Conservation (phyloP, 2,888 invertebrate genomes). For the Agrotis clavis region DNA sequence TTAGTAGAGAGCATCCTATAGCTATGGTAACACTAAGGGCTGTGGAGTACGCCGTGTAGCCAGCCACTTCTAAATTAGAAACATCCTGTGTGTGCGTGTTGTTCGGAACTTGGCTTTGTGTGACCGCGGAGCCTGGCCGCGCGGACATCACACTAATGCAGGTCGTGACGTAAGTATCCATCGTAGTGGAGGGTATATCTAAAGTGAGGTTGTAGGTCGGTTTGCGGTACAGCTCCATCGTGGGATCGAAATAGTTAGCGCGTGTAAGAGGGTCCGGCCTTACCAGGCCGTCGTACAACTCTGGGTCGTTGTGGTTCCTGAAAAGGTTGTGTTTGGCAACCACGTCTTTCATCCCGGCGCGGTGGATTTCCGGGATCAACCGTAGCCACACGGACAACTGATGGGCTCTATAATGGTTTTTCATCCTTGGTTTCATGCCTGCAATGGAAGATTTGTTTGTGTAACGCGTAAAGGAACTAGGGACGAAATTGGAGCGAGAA, state of each 20-base stretch:
- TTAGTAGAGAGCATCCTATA: slow-evolving; percentile 95
- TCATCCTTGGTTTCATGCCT: slow-evolving; percentile 98
- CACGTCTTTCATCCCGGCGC: slow-evolving; percentile 97
- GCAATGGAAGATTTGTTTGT: slow-evolving; percentile 82
- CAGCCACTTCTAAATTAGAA: slow-evolving; percentile 95
- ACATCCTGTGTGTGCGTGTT: slow-evolving; percentile 94
- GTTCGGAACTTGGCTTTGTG: slow-evolving; percentile 85
- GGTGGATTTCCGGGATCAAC: slow-evolving; percentile 97
- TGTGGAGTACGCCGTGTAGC: slow-evolving; percentile 94
- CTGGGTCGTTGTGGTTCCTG: slow-evolving; percentile 96
- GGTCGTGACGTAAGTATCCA: slow-evolving; percentile 93
- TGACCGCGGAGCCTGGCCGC: slow-evolving; percentile 89
- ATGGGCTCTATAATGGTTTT: slow-evolving; percentile 99
- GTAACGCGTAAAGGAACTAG: slow-evolving; percentile 69
- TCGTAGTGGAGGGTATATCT: slow-evolving; percentile 89
- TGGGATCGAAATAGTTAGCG: slow-evolving; percentile 92
- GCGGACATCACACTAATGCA: slow-evolving; percentile 94
- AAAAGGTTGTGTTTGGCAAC: slow-evolving; percentile 97
- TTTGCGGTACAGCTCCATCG: slow-evolving; percentile 92
- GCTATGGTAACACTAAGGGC: slow-evolving; percentile 95
- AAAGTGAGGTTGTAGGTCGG: slow-evolving; percentile 91
- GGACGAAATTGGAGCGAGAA: slow-evolving; percentile 64
- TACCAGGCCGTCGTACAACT: slow-evolving; percentile 97
- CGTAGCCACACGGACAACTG: slow-evolving; percentile 98
- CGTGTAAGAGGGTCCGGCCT: slow-evolving; percentile 95